Evolutionary conservation across 2,113 vertebrate genomes (phyloP), one percentile per base, ranked within the genome.

Genomic region (Microtus richardsoni): DNA sequence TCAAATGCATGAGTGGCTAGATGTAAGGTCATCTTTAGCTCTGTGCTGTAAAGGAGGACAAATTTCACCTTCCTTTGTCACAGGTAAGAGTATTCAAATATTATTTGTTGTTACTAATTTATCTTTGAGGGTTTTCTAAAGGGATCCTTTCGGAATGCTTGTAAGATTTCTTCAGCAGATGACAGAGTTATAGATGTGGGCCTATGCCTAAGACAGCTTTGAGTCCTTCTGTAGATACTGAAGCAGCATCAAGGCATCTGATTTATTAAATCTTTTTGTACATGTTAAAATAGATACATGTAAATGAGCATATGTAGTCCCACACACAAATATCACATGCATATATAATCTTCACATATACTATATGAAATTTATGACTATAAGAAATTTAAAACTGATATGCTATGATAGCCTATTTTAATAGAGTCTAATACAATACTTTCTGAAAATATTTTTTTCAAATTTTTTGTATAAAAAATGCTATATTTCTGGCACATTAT

Each of bases 1-100:
- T 95, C 33, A 41, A 75, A 41, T 1, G 8, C 30, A 83, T 28
- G 33, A 91, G 54, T 83, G 78, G 58, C 73, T 83, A 68, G 54
- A 91, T 95, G 91, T 91, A 80, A 90, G 68, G 62, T 91, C 75
- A 78, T 89, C 49, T 90, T 93, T 82, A 82, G 88, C 64, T 88
- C 71, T 95, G 21, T 2, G 78, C 44, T 36, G 88, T 62, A 88
- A 94, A 86, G 33, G 73, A 77, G 33, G 28, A 58, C 71, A 78
- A 86, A 88, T 41, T 21, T 28, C 6, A 83, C 16, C 60, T 86
- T 85, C 33, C 71, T 88, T 73, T 41, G 33, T 47, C 26, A 62
- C 8, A 39, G 33, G 33, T 24, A 87, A 33, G 47, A 14, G 9
- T 44, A 88, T 30, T 91, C 80, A 54, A 19, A 47, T 68, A 39